A percentile compares a stretch with the other conserved stretches of the same genome.
These are phyloP conservation scores for Spea hammondii DNA, from an alignment of 2,797 vertebrate species.

Conservation along the genomic window DNA sequence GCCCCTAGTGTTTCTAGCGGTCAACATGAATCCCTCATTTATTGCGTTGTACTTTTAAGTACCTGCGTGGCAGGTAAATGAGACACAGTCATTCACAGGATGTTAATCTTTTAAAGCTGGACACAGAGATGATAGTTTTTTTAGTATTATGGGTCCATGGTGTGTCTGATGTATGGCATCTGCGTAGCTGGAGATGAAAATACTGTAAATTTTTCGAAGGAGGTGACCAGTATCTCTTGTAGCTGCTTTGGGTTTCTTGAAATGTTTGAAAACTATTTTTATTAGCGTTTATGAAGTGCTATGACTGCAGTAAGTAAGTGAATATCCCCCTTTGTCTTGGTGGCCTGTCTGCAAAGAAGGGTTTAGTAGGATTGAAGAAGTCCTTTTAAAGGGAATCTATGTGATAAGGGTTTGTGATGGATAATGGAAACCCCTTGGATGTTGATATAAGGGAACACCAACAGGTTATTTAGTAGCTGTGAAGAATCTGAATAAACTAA, in stretches of 20 bases:
- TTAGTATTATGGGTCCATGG: no score
- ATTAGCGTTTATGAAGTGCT: not conserved
- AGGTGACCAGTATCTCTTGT: not conserved
- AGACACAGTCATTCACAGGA: no score
- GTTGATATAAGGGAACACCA: conserved; percentile 30
- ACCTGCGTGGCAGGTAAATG: no score
- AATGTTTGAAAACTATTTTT: not conserved
- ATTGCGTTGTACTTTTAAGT: no score
- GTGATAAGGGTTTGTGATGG: conserved; percentile 3
- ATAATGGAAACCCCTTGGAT: conserved; percentile 26
- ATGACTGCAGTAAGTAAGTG: not conserved
- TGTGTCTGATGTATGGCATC: no score
- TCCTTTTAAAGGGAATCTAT: not conserved
- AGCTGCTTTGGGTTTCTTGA: not conserved
- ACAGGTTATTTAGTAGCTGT: conserved; percentile 29
- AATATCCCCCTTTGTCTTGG: not conserved
- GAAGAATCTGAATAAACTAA: conserved; percentile 46
- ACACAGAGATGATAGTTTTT: no score
- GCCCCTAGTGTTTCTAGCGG: no score
- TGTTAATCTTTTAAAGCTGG: no score
- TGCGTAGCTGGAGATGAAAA: no score
- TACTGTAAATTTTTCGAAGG: no score
- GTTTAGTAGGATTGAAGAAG: conserved; percentile 17
- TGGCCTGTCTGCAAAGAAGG: conserved; percentile 4
- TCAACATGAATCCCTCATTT: no score